Base-by-base conservation (phyloP, 2,888 invertebrate species). In the Protophormia terraenovae region DNA sequence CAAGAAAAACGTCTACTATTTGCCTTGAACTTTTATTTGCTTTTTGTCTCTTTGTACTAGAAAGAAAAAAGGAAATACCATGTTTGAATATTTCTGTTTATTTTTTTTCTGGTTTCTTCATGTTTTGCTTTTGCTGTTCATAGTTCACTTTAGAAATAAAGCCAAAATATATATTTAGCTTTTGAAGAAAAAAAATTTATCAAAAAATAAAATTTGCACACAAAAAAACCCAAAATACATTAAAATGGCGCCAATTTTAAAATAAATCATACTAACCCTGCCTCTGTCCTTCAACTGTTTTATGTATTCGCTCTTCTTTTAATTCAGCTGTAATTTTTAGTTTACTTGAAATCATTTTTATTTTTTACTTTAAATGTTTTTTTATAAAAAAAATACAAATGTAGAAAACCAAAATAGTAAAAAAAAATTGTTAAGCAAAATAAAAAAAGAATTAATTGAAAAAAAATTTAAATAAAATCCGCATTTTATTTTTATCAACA, bases 171-270 rank as follows among this genome's bases (percentile, higher is more conserved):
- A 35, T 58, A 53, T 80, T 60, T 50, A 58, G 58, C 47, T 45
- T 53, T 14, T 14, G 12, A 47, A 4, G 6, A 72, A 8, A 75
- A 47, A 73, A 38, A 62, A 16, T 1, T n/a, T 8, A n/a, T 7
- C n/a, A 24, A 10, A 50, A 38, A 12, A 47, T 53, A 32, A 73
- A 35, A 66, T 47, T 41, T 62, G 38, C 22, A n/a, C 27, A 60
- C 8, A 38, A 64, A 50, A 24, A 41, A 32, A 27, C 71, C 12
- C n/a, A 84, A 79, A 79, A 79, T 62, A 45, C 71, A 76, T 67
- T 55, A 77, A 77, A 83, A 83, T 86, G 87, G 87, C 87, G 85
- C 85, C 87, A 87, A 86, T 79, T 79, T 81, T 60, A 79, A 87
- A 85, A 85, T 87, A 87, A 87, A 87, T 87, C 85, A 83, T 64